Base-by-base conservation (phyloP, 2,797 vertebrate genomes). In the Podarcis lilfordi region DNA sequence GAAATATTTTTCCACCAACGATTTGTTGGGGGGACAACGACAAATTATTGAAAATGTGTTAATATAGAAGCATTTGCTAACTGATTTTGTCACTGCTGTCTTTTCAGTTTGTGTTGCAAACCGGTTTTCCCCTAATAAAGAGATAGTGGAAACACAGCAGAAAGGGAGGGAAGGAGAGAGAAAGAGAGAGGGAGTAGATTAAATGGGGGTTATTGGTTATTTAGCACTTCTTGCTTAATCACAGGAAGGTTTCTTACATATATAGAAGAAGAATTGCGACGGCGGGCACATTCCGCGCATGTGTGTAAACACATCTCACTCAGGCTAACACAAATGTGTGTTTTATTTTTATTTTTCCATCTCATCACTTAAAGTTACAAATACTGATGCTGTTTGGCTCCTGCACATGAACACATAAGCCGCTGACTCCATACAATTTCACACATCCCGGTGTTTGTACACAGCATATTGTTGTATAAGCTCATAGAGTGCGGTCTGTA, bases 41-140 rank as follows among this genome's bases (percentile, higher is more conserved):
- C 17, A 25, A 66, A 10, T 75, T 35, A 59, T 61, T 83, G 80
- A 93, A 93, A 69, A 55, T 10, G 23, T 23, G 40, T 76, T 86
- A 85, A 89, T 76, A 85, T 71, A 68, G 55, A 40, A 81, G n/a
- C 23, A 68, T 77, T 59, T 85, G 25, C 59, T 55, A 75, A 85
- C 80, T 85, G 55, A 76, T 85, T 80, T 89, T 76, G 59, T 80
- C 11, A 61, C 19, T 40, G 66, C 64, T 32, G 5, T 8, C 4
- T 94, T 94, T 96, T 89, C 64, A 88, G 91, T 93, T 93, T 85
- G 87, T 92, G 72, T 93, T 95, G 91, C 92, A 92, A 93, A 91
- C 89, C 45, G 82, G 64, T 86, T 90, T 90, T 92, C 91, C 91
- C 93, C 94, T 95, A 93, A 94, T 93, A 94, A 64, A 87, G 68